Base-by-base conservation (phyloP, 2,797 vertebrate species). In the Peromyscus eremicus region DNA sequence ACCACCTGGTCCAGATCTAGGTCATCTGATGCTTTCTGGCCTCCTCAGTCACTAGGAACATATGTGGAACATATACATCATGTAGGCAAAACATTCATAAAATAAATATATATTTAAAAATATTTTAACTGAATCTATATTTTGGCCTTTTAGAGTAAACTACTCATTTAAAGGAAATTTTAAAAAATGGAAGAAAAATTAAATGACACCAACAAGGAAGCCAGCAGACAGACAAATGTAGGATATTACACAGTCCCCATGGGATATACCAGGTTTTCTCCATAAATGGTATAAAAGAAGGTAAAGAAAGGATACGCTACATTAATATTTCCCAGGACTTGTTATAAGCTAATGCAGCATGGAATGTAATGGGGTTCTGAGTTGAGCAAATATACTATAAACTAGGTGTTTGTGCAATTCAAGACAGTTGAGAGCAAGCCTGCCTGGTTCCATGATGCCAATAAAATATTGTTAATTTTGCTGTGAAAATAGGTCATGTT, bases 181-280 rank as follows among this genome's bases (percentile, higher is more conserved):
- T 46, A 34, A 86, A 64, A 80, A 60, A 57, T 3, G 37, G 17
- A n/a, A 94, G 27, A 68, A 57, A 88, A 94, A 37, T 77, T 81
- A 89, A 89, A 93, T 68, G 68, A 70, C 2, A 84, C 70, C 55
- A 92, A 57, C 19, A 60, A 76, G 29, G 27, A 94, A 95, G 49
- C 10, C 68, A 89, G 16, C 46, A 80, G 94, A 80, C 57, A 92
- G 62, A 52, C 29, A 81, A 93, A 62, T 83, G 16, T 23, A 71
- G 14, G 32, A 9, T 62, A 21, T 79, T 37, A 49, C 10, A 46
- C 8, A 49, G 19, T 76, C 16, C 49, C 14, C 2, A 52, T 17
- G 19, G 76, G 49, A 27, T 62, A 77, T 34, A 29, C 9, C 40
- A 92, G 17, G 19, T 89, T 89, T 85, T 57, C 71, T 70, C 49